Conservation (phyloP, 2,113 vertebrate species). For the Bufo gargarizans region DNA sequence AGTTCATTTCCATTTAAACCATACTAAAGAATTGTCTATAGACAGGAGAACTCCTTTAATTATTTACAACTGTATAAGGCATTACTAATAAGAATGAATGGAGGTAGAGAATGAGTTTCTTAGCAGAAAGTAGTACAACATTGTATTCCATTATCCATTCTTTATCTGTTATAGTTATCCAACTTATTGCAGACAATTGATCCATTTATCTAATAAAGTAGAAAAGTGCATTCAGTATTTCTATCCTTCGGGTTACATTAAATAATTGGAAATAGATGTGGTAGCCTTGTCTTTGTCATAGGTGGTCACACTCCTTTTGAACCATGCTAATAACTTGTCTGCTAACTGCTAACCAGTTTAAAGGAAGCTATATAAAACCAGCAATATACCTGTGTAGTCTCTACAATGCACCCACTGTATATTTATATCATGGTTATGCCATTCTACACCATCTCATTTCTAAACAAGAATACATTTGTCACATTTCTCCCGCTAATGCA, state of each 20-base stretch:
- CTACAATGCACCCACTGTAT: constrained; percentile 63
- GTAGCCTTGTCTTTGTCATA: neutral
- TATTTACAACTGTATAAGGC: too few species aligned
- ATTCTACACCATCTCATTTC: constrained; percentile 76
- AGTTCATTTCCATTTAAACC: too few species aligned
- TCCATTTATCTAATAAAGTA: neutral
- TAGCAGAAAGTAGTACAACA: neutral
- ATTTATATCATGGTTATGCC: constrained; percentile 78
- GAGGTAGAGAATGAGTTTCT: neutral
- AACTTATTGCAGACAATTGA: neutral
- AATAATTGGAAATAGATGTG: neutral
- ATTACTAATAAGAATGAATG: neutral
- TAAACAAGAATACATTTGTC: constrained; percentile 73
- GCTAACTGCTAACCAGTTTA: constrained; percentile 55
- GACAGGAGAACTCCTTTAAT: too few species aligned
- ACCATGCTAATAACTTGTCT: neutral
- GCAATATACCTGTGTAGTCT: constrained; percentile 65
- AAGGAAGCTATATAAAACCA: constrained; percentile 56
- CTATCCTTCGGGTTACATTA: neutral
- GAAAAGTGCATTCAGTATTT: neutral
- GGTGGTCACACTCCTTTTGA: neutral
- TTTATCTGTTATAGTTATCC: neutral
- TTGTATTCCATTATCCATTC: neutral
- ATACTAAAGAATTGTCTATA: too few species aligned
- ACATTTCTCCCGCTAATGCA: constrained; percentile 73